These are phyloP conservation scores for Mya arenaria DNA, from an alignment of 1,140 invertebrate genomes.

Conservation along the genomic window DNA sequence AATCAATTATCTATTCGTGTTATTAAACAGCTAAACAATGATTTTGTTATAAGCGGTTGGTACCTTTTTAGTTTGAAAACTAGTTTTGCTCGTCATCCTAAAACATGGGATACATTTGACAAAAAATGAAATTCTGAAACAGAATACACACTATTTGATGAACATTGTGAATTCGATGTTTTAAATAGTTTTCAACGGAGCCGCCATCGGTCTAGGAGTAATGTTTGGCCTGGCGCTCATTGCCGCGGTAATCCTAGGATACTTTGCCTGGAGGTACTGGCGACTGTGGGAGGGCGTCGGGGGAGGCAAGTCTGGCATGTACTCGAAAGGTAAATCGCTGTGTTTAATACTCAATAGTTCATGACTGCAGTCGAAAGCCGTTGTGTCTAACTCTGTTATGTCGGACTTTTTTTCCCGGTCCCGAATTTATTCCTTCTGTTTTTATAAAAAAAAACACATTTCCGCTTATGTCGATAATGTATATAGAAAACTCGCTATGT, in stretches of 20 bases:
- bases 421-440: no score
- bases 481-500: no score
- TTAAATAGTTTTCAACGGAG: background rate
- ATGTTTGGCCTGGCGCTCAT: conserved; percentile 20
- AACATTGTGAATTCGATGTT: background rate
- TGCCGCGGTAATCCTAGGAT: background rate
- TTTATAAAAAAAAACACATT: no score
- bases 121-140: background rate
- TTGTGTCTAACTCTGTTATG: no score
- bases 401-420: no score
- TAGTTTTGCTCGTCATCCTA: background rate
- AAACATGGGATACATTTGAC: background rate
- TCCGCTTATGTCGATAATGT: no score
- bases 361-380: no score
- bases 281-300: background rate
- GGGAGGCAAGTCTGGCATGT: background rate
- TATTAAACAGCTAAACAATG: background rate
- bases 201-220: conserved; percentile 19
- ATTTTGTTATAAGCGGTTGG: background rate
- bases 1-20: background rate
- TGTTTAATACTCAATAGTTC: no score
- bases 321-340: no score
- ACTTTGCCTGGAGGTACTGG: conserved; percentile 16
- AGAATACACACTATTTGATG: background rate
- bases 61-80: background rate